Conservation (phyloP, 2,113 vertebrate species). For the Nibea coibor region DNA sequence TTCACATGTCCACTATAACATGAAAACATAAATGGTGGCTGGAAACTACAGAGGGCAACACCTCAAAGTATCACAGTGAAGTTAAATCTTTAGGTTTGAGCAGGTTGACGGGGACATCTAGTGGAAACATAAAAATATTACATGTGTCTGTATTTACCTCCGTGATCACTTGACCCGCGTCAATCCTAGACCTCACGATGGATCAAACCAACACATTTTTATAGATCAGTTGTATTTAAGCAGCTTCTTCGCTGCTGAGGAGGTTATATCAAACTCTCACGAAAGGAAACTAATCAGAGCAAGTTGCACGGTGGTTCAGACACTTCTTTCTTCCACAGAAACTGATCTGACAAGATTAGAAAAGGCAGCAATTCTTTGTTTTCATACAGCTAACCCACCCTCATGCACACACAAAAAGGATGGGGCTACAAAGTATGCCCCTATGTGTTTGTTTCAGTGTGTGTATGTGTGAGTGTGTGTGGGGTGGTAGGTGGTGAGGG, state of each 20-base stretch:
- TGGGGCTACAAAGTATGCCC: conserved; percentile 27
- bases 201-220: conserved; percentile 1
- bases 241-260: neutral
- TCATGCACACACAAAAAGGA: conserved; percentile 37
- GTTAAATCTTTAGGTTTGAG: neutral
- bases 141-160: conserved; percentile 10
- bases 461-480: neutral
- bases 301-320: conserved; percentile 16
- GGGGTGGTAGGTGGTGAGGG: conserved; percentile 64
- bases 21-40: neutral
- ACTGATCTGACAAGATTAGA: conserved; percentile 20
- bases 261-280: neutral
- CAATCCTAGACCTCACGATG: neutral
- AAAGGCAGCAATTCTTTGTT: conserved; percentile 26
- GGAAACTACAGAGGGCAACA: neutral
- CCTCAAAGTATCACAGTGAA: neutral
- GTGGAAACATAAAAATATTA: conserved; percentile 40
- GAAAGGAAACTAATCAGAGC: conserved; percentile 30
- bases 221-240: neutral
- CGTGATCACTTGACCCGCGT: conserved; percentile 4
- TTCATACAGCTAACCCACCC: conserved; percentile 19
- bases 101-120: conserved; percentile 64
- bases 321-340: neutral
- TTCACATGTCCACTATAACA: neutral
- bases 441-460: conserved; percentile 33